A percentile compares a stretch with the other conserved stretches of the same genome.
phyloP scores from a whole-genome alignment of 2,113 vertebrate species.

The Perca schrenkii region DNA sequence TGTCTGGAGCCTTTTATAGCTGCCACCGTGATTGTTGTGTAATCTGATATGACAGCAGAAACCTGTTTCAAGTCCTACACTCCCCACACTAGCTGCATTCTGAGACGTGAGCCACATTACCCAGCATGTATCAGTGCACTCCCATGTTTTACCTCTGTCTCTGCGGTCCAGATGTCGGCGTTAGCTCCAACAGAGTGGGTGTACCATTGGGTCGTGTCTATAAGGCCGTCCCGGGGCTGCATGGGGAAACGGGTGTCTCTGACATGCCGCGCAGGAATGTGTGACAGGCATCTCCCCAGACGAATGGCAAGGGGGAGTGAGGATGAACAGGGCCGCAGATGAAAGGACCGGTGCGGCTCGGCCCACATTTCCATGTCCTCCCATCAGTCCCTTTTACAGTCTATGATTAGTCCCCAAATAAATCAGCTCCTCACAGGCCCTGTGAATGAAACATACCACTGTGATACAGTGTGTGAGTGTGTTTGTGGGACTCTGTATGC shows the following conservation, averaged over 20 bases:
- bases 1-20: neutral
- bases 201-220: constrained; percentile 38
- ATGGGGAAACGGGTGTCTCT: constrained; percentile 61
- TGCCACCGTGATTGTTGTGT: constrained; percentile 7
- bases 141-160: constrained; percentile 38
- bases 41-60: constrained; percentile 22
- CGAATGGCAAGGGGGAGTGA: constrained; percentile 51
- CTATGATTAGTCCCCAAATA: constrained; percentile 65
- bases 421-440: constrained; percentile 58
- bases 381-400: constrained; percentile 41
- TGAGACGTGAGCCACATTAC: constrained; percentile 49
- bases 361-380: constrained; percentile 78
- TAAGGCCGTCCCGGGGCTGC: constrained; percentile 22
- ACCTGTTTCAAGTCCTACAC: constrained; percentile 17
- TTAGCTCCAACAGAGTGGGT: constrained; percentile 25
- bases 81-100: constrained; percentile 8
- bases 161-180: constrained; percentile 51
- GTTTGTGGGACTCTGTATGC: neutral
- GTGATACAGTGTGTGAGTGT: constrained; percentile 13
- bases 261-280: constrained; percentile 76
- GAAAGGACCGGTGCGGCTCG: constrained; percentile 72
- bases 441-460: constrained; percentile 13
- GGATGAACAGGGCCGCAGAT: constrained; percentile 85
- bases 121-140: constrained; percentile 12
- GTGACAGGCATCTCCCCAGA: constrained; percentile 79